Evolutionary conservation across 2,888 invertebrate genomes (phyloP).

Genomic region (Nemotelus pantherinus): DNA sequence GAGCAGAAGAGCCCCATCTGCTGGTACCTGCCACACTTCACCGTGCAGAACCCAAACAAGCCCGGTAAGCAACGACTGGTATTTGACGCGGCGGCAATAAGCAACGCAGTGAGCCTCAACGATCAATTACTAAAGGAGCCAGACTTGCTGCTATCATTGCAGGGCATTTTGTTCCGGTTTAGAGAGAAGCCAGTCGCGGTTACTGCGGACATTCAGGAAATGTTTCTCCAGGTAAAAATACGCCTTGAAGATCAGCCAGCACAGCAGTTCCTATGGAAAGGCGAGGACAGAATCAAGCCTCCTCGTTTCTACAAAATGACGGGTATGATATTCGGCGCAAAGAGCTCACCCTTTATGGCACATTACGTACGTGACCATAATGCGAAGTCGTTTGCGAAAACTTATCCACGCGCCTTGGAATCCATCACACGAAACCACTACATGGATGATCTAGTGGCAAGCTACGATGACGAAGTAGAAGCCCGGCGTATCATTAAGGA

Average conservation of each 20-base stretch:
- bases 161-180: conserved; percentile 1
- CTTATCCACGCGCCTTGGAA: background rate
- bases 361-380: conserved; percentile 20
- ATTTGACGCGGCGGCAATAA: conserved; percentile 13
- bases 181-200: conserved; percentile 2
- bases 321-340: conserved; percentile 14
- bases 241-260: background rate
- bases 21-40: conserved; percentile 18
- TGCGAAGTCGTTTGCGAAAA: background rate
- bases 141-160: conserved; percentile 1
- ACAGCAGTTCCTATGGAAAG: conserved; percentile 17
- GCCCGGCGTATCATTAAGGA: conserved; percentile 1
- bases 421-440: conserved; percentile 12
- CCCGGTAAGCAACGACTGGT: conserved; percentile 7
- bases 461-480: conserved; percentile 16
- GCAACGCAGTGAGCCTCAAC: conserved; percentile 4
- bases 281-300: background rate
- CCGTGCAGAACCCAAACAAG: conserved; percentile 12
- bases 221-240: conserved; percentile 10
- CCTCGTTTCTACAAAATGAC: background rate
- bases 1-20: background rate
- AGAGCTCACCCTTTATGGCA: conserved; percentile 6
- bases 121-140: background rate
- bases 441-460: conserved; percentile 12
- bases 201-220: conserved; percentile 11